Evolutionary conservation across 2,113 vertebrate genomes (phyloP).

Genomic region (Bubo blakistoni): DNA sequence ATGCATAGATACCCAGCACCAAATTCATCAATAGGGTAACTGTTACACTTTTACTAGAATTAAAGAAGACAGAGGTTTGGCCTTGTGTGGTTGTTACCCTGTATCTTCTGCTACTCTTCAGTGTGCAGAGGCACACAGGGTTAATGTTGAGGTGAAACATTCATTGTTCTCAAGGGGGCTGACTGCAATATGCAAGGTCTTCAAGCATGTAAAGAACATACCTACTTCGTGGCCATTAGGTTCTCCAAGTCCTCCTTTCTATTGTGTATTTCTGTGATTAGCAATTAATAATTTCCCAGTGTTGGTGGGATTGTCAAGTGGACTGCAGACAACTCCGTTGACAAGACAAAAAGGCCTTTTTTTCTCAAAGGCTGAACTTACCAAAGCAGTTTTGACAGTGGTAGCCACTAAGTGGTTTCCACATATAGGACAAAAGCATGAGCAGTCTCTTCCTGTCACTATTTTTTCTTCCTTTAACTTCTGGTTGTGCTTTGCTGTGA

Average conservation of each 20-base stretch:
- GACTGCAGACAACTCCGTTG: neutral
- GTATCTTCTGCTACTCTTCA: neutral
- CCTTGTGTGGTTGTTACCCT: neutral
- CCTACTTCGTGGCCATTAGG: neutral
- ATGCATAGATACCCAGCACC: neutral
- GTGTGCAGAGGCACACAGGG: neutral
- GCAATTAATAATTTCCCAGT: neutral
- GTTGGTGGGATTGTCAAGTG: neutral
- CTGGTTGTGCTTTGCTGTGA: neutral
- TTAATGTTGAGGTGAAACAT: neutral
- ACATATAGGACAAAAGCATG: neutral
- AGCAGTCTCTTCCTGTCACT: neutral
- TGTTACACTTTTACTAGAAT: neutral
- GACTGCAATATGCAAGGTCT: neutral
- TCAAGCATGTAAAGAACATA: neutral
- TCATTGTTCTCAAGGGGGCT: neutral
- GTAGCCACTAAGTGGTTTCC: neutral
- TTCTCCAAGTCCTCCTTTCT: neutral
- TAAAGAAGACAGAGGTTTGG: neutral
- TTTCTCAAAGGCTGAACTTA: neutral
- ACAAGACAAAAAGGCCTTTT: neutral
- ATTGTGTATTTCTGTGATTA: neutral
- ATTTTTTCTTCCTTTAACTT: neutral
- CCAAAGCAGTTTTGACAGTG: neutral
- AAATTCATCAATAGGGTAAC: neutral